A percentile compares a stretch with the other conserved stretches of the same genome.
These are phyloP conservation scores for Panthera leo DNA, from an alignment of 2,113 vertebrate species.

Conservation along the genomic window DNA sequence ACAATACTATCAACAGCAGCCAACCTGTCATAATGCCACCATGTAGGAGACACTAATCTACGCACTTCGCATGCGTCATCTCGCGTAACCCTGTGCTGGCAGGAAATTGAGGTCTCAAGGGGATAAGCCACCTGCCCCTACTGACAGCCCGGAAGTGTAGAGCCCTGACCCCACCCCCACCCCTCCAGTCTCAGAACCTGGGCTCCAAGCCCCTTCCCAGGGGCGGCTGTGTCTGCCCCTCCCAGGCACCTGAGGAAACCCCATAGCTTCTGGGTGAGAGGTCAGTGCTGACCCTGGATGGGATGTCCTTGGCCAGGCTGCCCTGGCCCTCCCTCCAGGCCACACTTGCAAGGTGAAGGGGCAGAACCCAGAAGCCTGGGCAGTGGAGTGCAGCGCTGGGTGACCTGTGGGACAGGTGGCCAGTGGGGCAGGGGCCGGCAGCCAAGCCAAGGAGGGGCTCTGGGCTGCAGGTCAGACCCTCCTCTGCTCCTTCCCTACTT, in stretches of 20 bases:
- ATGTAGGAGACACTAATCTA: neutral
- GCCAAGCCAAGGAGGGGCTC: neutral
- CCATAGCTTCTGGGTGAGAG: neutral
- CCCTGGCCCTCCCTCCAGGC: neutral
- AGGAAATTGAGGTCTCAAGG: slow-evolving; percentile 63
- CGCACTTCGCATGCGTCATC: neutral
- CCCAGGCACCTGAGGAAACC: neutral
- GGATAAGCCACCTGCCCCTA: slow-evolving; percentile 14
- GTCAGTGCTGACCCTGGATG: neutral
- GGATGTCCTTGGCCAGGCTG: neutral
- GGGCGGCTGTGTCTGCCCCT: neutral
- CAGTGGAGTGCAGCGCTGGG: too few species aligned
- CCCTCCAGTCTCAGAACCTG: neutral
- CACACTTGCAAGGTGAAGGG: neutral
- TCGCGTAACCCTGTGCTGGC: neutral
- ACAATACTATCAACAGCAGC: neutral
- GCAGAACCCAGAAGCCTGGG: neutral
- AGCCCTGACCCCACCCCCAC: neutral
- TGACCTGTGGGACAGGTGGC: too few species aligned
- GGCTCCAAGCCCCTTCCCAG: neutral
- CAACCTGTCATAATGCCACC: neutral
- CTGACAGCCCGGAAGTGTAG: slow-evolving; percentile 29
- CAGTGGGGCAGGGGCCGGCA: neutral
- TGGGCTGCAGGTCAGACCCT: neutral
- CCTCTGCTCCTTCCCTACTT: neutral